A percentile compares a stretch with the other conserved stretches of the same genome.
Evolutionary conservation across 2,113 vertebrate species (phyloP).

Genomic region (Amblyopsis rosae): DNA sequence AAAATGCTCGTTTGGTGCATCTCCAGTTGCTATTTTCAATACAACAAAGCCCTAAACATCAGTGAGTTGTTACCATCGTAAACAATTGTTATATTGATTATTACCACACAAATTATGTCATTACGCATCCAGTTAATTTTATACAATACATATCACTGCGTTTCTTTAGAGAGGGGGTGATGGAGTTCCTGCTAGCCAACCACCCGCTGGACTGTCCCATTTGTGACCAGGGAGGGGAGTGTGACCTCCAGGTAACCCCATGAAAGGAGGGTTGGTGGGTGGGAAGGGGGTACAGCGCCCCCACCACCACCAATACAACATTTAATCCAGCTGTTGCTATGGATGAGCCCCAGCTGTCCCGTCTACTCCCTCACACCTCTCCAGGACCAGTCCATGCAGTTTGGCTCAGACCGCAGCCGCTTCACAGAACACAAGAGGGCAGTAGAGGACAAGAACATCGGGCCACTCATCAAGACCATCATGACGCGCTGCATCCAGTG

Average conservation of each 20-base stretch:
- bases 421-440: slow-evolving; percentile 93
- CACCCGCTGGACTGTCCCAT: slow-evolving; percentile 98
- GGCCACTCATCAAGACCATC: slow-evolving; percentile 95
- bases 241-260: slow-evolving; percentile 91
- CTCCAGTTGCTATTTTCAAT: no score
- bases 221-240: slow-evolving; percentile 98
- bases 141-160: no score
- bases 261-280: not conserved
- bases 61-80: no score
- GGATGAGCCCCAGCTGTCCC: not conserved
- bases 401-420: slow-evolving; percentile 94
- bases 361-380: not conserved
- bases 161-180: slow-evolving; percentile 89
- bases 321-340: not conserved
- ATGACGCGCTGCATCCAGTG: slow-evolving; percentile 99
- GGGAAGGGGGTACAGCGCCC: not conserved
- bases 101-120: no score
- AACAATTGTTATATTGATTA: no score
- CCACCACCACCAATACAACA: not conserved
- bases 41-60: no score
- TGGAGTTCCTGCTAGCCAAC: slow-evolving; percentile 97
- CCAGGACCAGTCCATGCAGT: slow-evolving; percentile 99
- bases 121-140: no score
- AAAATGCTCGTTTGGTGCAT: no score
- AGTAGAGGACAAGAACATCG: slow-evolving; percentile 98